Conservation (phyloP, 2,797 vertebrate species). For the Ispidina lecontei region DNA sequence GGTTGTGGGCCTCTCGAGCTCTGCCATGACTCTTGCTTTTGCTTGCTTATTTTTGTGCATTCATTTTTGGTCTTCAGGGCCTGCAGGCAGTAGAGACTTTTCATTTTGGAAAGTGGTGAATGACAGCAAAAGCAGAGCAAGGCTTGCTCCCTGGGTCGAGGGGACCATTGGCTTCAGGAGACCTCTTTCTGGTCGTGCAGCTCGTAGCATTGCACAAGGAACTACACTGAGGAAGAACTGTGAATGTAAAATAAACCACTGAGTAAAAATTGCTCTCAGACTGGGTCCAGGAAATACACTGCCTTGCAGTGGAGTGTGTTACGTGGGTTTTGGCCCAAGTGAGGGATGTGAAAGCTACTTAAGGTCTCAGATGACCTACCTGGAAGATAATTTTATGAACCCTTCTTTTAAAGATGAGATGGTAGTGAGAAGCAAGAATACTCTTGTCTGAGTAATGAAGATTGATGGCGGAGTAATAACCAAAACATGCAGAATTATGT, state of each 20-base stretch:
- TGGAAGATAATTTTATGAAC: neutral
- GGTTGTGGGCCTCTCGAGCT: neutral
- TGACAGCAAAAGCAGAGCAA: too few species aligned
- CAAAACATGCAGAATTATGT: neutral
- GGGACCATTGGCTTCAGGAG: rapidly evolving
- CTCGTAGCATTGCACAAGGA: neutral
- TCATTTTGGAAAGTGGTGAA: neutral
- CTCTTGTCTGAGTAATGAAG: neutral
- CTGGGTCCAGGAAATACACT: neutral
- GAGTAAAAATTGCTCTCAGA: neutral
- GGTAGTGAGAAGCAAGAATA: neutral
- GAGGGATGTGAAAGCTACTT: neutral
- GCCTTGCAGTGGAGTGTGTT: rapidly evolving
- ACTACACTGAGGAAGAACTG: neutral
- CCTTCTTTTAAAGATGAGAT: neutral
- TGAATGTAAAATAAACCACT: rapidly evolving
- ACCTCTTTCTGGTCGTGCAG: neutral
- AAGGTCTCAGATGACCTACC: neutral
- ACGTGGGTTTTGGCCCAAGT: neutral
- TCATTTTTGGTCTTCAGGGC: rapidly evolving
- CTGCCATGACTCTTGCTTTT: neutral
- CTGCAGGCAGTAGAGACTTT: neutral
- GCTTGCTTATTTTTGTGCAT: rapidly evolving
- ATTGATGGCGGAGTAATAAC: neutral
- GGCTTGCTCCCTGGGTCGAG: rapidly evolving